Evolutionary conservation across 1,140 invertebrate genomes (phyloP).

Genomic region (Arion vulgaris): DNA sequence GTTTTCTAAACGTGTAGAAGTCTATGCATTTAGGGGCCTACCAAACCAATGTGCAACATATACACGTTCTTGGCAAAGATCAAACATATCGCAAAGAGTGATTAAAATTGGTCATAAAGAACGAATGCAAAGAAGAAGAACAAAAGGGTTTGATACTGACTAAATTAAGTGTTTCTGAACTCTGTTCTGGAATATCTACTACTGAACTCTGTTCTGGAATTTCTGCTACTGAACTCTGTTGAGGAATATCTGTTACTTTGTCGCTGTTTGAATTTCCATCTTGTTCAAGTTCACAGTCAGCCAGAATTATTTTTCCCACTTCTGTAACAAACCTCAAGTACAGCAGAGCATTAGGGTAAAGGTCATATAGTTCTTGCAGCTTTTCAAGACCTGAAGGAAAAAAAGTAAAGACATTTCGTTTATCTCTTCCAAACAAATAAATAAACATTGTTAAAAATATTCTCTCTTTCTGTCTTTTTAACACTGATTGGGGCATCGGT

Average conservation of each 20-base stretch:
- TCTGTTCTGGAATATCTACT: neutral
- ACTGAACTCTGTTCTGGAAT: neutral
- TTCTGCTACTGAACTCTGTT: neutral
- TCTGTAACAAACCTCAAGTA: slow-evolving; percentile 69
- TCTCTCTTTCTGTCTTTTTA: too few relatives aligned
- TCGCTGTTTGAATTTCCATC: neutral
- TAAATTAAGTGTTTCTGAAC: neutral
- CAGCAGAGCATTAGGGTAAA: slow-evolving; percentile 70
- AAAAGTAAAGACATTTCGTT: neutral
- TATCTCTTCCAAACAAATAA: too few relatives aligned
- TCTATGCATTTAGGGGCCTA: too few relatives aligned
- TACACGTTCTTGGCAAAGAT: too few relatives aligned
- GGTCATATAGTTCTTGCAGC: slow-evolving; percentile 69
- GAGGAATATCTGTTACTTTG: neutral
- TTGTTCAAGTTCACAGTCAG: slow-evolving; percentile 42
- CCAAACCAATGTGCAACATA: too few relatives aligned
- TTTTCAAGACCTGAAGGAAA: slow-evolving; percentile 61
- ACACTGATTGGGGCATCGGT: too few relatives aligned
- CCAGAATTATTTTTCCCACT: slow-evolving; percentile 69
- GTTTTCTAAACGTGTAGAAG: too few relatives aligned
- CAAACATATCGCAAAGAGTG: too few relatives aligned
- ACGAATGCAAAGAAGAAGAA: too few relatives aligned
- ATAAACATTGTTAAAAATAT: too few relatives aligned
- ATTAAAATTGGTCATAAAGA: too few relatives aligned
- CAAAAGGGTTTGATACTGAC: too few relatives aligned